A percentile compares a stretch with the other conserved stretches of the same genome.
Conservation (phyloP, 2,888 invertebrate species). For the Palloptera scutellata region DNA sequence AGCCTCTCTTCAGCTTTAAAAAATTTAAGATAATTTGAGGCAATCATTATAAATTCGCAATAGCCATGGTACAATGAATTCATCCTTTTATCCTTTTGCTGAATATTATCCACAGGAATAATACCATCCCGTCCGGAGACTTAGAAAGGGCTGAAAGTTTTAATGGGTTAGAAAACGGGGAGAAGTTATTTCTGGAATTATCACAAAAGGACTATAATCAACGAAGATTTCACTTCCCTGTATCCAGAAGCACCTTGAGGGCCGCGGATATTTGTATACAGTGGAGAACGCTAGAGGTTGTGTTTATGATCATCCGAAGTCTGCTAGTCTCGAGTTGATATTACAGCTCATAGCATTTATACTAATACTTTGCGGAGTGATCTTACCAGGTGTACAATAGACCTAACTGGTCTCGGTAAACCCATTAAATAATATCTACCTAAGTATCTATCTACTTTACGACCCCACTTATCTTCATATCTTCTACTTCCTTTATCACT, state of each 20-base stretch:
- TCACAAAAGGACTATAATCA: background rate
- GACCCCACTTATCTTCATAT: too few relatives aligned
- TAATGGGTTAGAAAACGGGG: background rate
- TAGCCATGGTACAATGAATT: background rate
- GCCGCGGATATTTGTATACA: too few relatives aligned
- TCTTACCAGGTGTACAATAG: too few relatives aligned
- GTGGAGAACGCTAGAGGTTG: background rate
- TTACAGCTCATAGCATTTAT: too few relatives aligned
- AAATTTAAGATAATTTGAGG: background rate
- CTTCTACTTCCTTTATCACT: too few relatives aligned
- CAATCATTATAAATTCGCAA: background rate
- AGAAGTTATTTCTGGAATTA: background rate
- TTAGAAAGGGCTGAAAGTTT: background rate
- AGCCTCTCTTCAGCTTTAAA: background rate
- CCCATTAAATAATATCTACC: too few relatives aligned
- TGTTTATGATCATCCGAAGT: background rate
- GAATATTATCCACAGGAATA: background rate
- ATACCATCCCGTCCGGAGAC: background rate
- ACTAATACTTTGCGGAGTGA: too few relatives aligned
- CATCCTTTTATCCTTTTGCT: too few relatives aligned
- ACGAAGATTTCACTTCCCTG: background rate
- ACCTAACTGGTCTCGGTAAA: too few relatives aligned
- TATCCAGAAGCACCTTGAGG: background rate
- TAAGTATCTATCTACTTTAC: too few relatives aligned
- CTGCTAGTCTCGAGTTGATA: background rate